phyloP scores from a whole-genome alignment of 2,113 vertebrate species.

The Odontesthes bonariensis region DNA sequence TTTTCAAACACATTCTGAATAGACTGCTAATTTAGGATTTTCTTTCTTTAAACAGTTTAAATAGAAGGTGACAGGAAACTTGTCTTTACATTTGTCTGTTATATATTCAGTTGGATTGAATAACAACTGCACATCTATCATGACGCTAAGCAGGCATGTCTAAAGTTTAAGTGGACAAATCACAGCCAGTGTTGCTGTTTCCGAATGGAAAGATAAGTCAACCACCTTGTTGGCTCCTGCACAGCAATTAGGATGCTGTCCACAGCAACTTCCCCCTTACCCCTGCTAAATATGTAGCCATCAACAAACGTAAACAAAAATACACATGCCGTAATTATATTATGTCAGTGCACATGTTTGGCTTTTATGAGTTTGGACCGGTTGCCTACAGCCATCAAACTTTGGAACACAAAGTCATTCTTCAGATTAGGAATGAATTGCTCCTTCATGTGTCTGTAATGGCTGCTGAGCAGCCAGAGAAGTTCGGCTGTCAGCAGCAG shows the following conservation, averaged over 20 bases:
- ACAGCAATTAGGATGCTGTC: constrained; percentile 50
- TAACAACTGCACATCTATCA: constrained; percentile 25
- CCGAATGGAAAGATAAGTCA: background rate
- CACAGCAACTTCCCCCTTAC: constrained; percentile 42
- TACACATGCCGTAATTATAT: constrained; percentile 55
- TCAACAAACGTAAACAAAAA: constrained; percentile 60
- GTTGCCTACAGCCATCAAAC: constrained; percentile 8
- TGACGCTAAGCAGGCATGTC: constrained; percentile 39
- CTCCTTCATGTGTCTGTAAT: background rate
- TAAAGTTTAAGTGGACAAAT: constrained; percentile 51
- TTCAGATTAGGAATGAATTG: background rate
- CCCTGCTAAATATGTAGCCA: constrained; percentile 16
- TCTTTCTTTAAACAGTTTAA: too few species aligned
- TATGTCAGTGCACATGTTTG: constrained; percentile 43
- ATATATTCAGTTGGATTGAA: constrained; percentile 29
- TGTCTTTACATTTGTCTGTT: background rate
- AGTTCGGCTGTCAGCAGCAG: constrained; percentile 37
- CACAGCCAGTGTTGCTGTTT: constrained; percentile 26
- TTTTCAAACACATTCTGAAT: background rate
- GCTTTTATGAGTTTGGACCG: constrained; percentile 51
- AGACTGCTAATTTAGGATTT: too few species aligned
- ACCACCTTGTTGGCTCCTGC: constrained; percentile 41
- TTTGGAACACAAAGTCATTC: background rate
- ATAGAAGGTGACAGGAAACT: too few species aligned
- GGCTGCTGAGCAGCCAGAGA: constrained; percentile 5